Evolutionary conservation across 1,140 invertebrate species (phyloP).

Genomic region (Neodiprion pinetum): DNA sequence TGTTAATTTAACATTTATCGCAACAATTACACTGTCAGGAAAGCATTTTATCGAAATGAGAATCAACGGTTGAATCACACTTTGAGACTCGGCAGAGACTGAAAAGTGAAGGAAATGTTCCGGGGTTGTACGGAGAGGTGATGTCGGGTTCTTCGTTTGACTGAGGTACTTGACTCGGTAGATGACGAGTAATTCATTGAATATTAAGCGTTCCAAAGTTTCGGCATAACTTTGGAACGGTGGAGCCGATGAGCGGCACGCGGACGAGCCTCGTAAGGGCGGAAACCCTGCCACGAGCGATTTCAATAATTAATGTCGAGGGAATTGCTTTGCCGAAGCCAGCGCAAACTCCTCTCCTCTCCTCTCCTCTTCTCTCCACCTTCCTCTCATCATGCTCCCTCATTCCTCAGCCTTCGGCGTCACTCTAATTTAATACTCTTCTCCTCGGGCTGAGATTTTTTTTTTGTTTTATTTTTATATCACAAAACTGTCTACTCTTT

Average conservation of each 20-base stretch:
- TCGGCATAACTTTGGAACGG: background rate
- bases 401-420: constrained; percentile 6
- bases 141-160: too few relatives aligned
- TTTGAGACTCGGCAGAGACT: too few relatives aligned
- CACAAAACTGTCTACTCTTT: constrained; percentile 10
- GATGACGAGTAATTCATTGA: background rate
- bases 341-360: background rate
- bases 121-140: too few relatives aligned
- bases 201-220: constrained; percentile 3
- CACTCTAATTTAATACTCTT: background rate
- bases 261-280: background rate
- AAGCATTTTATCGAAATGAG: too few relatives aligned
- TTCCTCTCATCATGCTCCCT: constrained; percentile 13
- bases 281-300: constrained; percentile 2
- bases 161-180: too few relatives aligned
- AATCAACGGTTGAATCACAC: too few relatives aligned
- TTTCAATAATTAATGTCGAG: constrained; percentile 8
- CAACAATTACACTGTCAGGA: too few relatives aligned
- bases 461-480: background rate
- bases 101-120: too few relatives aligned
- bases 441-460: too few relatives aligned
- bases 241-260: too few relatives aligned
- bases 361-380: constrained; percentile 11
- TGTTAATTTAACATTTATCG: too few relatives aligned
- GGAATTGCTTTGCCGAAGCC: background rate